Evolutionary conservation across 1,140 invertebrate genomes (phyloP), one percentile per base, ranked within the genome.

Genomic region (Brachionus calyciflorus): DNA sequence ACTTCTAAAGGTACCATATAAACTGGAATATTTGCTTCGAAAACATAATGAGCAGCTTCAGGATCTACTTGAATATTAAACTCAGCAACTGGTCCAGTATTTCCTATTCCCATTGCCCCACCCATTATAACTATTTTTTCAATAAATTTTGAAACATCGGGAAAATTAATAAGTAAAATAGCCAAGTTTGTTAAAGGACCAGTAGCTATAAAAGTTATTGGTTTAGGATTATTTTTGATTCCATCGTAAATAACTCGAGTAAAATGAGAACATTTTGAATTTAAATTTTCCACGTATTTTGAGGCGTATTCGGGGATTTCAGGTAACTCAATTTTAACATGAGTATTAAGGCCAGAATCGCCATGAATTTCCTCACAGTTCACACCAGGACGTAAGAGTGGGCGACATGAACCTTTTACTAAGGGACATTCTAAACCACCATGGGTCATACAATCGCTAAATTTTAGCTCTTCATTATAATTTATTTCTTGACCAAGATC

Each of bases 1-100:
- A 76, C 49, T 24, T 76, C 73, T 55, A 76, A 48, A 33, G 73
- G 73, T 55, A 76, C 73, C 73, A 76, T 76, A 17, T 55, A 55
- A 41, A 76, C 24, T 28, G 73, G 73, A 41, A 76, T 49, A 26
- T 55, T 17, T n/a, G 73, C 55, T 30, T 55, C 49, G 30, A 76
- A 76, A 28, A 76, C 73, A 40, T 48, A 48, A 21, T 55, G 51
- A 57, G 73, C 73, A 0, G 73, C 51, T 57, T 76, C 73, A 7
- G 73, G 73, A 41, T 76, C 73, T 1, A 55, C 49, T 33, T 55
- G 49, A 57, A 76, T 57, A 60, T 76, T 76, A 19, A 76, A 76
- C 33, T 76, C 73, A 17, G 73, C 49, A 9, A 55, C 73, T 26
- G 73, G 51, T 10, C 49, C 49, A 12, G 49, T 76, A 60, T 76